phyloP scores from a whole-genome alignment of 2,888 invertebrate genomes.

The Idaea aversata region DNA sequence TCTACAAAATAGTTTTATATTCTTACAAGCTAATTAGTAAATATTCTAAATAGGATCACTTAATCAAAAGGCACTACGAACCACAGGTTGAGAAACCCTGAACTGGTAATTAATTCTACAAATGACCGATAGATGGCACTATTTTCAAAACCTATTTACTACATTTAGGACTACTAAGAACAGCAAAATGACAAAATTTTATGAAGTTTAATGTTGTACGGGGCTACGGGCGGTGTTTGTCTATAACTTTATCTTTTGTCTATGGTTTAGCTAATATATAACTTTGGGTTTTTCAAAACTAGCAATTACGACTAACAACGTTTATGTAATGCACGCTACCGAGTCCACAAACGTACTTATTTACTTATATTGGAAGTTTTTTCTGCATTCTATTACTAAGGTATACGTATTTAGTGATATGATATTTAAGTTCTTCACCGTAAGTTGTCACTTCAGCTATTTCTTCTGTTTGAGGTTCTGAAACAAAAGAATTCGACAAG shows the following conservation, averaged over 20 bases:
- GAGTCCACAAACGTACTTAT: not conserved
- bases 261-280: no score
- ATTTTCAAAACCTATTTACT: constrained; percentile 4
- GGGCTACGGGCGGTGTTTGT: no score
- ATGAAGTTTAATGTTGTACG: no score
- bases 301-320: no score
- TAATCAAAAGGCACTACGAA: no score
- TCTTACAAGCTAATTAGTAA: no score
- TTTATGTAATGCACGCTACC: not conserved
- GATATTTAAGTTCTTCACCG: constrained; percentile 62
- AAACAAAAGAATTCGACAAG: constrained; percentile 33
- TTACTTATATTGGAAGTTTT: constrained; percentile 38
- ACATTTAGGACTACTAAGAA: no score
- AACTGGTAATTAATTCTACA: not conserved
- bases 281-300: no score
- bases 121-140: constrained; percentile 14
- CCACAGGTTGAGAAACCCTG: not conserved
- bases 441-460: constrained; percentile 59
- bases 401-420: constrained; percentile 59
- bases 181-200: no score
- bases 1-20: no score
- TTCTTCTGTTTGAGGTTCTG: constrained; percentile 62
- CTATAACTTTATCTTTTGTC: no score
- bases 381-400: constrained; percentile 55
- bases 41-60: no score